Evolutionary conservation across 2,888 invertebrate genomes (phyloP).

Genomic region (Tenthredo livida): DNA sequence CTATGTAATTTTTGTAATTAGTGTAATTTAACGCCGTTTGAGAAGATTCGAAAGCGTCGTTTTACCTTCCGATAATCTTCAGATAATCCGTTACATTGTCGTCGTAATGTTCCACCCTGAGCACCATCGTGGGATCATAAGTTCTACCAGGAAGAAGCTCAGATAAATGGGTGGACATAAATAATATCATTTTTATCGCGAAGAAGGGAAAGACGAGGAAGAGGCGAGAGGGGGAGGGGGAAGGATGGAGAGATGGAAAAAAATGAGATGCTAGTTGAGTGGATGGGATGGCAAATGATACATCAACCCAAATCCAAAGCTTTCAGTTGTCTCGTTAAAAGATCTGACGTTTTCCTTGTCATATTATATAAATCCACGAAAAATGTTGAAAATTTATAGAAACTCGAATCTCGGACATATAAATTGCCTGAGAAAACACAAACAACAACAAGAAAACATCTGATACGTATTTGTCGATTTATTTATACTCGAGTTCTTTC

Average conservation of each 20-base stretch:
- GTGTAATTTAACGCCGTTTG: not conserved
- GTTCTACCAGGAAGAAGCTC: slow-evolving; percentile 4
- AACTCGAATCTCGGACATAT: not conserved
- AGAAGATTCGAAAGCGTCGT: not conserved
- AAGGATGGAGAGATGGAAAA: slow-evolving; percentile 51
- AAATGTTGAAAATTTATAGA: not conserved
- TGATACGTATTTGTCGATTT: not conserved
- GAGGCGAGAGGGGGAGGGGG: slow-evolving; percentile 37
- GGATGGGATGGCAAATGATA: slow-evolving; percentile 48
- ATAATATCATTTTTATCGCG: slow-evolving; percentile 20
- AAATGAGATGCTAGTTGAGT: slow-evolving; percentile 45
- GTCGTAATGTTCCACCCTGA: not conserved
- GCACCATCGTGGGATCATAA: not conserved
- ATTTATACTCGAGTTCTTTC: not conserved
- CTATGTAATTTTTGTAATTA: slow-evolving; percentile 30
- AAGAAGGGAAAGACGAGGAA: not conserved
- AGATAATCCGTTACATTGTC: slow-evolving; percentile 19
- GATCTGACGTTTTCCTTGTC: slow-evolving; percentile 31
- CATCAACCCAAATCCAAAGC: slow-evolving; percentile 42
- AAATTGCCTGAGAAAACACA: not conserved
- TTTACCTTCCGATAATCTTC: slow-evolving; percentile 22
- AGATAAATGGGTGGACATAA: slow-evolving; percentile 27
- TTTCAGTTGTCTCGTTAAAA: slow-evolving; percentile 37
- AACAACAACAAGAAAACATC: slow-evolving; percentile 4
- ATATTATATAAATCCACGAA: not conserved